Conservation (phyloP, 2,888 invertebrate species). For the Lacanobia oleracea region DNA sequence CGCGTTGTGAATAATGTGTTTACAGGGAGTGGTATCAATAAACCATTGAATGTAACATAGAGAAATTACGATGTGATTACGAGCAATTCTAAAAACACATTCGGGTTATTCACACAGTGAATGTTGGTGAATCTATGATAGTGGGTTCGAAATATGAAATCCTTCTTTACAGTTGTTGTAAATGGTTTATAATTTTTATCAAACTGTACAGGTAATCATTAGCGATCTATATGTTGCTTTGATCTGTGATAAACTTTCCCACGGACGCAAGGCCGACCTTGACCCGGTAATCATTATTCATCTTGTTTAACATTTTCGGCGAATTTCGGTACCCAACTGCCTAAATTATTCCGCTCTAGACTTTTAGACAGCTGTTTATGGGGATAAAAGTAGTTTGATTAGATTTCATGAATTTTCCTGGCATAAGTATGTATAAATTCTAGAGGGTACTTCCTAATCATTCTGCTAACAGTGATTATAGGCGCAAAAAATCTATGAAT, state of each 20-base stretch:
- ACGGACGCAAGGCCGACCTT: constrained; percentile 29
- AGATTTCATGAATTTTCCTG: constrained; percentile 47
- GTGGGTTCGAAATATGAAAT: not conserved
- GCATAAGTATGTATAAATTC: not conserved
- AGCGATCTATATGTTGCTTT: not conserved
- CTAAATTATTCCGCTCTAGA: constrained; percentile 14
- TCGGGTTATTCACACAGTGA: not conserved
- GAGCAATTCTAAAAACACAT: not conserved
- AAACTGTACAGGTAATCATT: not conserved
- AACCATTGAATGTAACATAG: not conserved
- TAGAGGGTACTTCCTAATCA: not conserved
- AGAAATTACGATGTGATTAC: not conserved
- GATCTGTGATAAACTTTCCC: constrained; percentile 23
- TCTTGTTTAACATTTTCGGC: constrained; percentile 36
- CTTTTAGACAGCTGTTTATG: constrained; percentile 5
- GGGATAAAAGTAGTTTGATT: constrained; percentile 36
- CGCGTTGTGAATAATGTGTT: constrained; percentile 10
- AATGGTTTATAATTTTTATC: not conserved
- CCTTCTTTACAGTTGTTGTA: not conserved
- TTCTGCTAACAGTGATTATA: not conserved
- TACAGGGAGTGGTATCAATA: constrained; percentile 21
- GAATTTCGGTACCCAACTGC: constrained; percentile 15
- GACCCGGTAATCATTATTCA: constrained; percentile 47
- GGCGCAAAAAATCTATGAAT: not conserved
- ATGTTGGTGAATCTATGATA: not conserved